Evolutionary conservation across 1,140 invertebrate genomes (phyloP).

Genomic region (Procambarus virginalis): DNA sequence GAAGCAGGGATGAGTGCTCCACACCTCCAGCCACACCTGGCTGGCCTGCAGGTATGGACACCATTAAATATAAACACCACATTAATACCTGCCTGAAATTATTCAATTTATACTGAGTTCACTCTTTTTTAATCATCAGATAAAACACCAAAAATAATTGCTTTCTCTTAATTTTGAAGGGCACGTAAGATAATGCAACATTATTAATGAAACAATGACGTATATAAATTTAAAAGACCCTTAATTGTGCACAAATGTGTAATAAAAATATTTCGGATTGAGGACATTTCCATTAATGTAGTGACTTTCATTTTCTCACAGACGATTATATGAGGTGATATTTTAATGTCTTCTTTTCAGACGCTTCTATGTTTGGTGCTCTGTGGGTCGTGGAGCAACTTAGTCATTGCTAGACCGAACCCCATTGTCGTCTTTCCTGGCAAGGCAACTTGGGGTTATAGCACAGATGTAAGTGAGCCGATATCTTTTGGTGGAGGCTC

Average conservation of each 20-base stretch:
- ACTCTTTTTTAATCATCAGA: neutral
- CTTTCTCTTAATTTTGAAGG: too few species aligned
- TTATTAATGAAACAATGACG: too few species aligned
- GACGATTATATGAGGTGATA: neutral
- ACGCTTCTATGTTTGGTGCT: neutral
- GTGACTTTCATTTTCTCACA: neutral
- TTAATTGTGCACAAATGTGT: too few species aligned
- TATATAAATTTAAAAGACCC: too few species aligned
- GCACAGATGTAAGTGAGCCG: neutral
- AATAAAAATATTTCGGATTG: neutral
- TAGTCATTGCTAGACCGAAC: neutral
- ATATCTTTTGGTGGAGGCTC: neutral
- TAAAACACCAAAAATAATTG: too few species aligned
- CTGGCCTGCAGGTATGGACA: neutral
- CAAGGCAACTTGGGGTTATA: neutral
- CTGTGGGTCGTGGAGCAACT: neutral
- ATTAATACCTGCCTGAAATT: neutral
- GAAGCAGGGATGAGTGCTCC: neutral
- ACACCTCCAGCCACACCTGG: neutral
- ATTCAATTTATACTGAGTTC: neutral
- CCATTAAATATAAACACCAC: neutral
- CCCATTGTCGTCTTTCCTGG: neutral
- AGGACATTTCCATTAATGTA: neutral
- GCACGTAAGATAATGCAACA: too few species aligned
- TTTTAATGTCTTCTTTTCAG: neutral